Conservation (phyloP, 2,797 vertebrate genomes). For the Botia kubotai region DNA sequence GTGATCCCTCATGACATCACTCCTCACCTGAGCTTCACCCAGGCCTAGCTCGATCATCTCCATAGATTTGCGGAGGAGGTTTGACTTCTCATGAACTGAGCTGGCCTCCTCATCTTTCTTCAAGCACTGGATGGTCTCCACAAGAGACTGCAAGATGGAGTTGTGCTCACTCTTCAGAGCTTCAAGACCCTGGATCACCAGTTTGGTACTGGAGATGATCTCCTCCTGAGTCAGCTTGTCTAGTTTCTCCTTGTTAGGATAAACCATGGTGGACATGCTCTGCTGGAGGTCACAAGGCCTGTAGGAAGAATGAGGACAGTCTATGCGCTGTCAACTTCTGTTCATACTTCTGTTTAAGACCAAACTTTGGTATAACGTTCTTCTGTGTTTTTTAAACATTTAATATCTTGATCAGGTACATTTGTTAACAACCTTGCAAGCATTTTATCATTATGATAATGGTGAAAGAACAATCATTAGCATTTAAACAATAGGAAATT, state of each 20-base stretch:
- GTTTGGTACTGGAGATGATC: slow-evolving; percentile 83
- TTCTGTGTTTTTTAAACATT: no score
- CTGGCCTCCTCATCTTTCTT: slow-evolving; percentile 86
- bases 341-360: no score
- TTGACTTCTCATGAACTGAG: slow-evolving; percentile 95
- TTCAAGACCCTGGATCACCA: slow-evolving; percentile 86
- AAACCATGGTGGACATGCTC: slow-evolving; percentile 80
- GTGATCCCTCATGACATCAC: no score
- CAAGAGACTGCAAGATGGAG: slow-evolving; percentile 83
- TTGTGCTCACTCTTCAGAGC: slow-evolving; percentile 86
- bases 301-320: not conserved
- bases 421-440: no score
- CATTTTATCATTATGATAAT: no score
- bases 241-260: slow-evolving; percentile 77
- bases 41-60: slow-evolving; percentile 98
- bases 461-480: no score
- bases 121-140: slow-evolving; percentile 85
- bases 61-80: slow-evolving; percentile 92
- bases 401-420: no score
- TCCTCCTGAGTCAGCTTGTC: slow-evolving; percentile 86
- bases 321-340: no score
- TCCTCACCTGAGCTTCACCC: slow-evolving; percentile 93
- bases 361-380: no score
- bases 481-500: no score
- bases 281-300: not conserved